These are phyloP conservation scores for Hiodon tergisus DNA, from an alignment of 2,113 vertebrate species.

Conservation along the genomic window DNA sequence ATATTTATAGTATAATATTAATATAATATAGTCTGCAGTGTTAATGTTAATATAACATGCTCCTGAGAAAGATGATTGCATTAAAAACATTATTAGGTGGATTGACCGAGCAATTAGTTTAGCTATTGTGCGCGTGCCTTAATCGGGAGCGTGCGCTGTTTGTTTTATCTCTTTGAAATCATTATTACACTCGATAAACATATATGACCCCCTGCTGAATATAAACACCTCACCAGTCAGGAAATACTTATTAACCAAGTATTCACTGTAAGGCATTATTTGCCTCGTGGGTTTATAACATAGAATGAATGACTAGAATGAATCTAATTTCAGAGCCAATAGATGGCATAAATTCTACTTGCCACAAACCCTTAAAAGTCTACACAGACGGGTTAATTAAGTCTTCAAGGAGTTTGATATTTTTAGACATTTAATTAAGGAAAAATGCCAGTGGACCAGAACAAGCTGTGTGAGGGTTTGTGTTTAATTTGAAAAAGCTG, in stretches of 20 bases:
- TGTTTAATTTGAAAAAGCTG: constrained; percentile 56
- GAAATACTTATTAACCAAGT: constrained; percentile 18
- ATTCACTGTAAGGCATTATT: neutral
- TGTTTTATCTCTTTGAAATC: neutral
- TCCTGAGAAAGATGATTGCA: too few species aligned
- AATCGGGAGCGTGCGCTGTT: neutral
- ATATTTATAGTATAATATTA: constrained; percentile 27
- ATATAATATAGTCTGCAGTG: too few species aligned
- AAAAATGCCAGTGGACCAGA: constrained; percentile 53
- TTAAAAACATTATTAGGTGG: constrained; percentile 10
- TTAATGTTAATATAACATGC: too few species aligned
- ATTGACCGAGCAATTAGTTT: constrained; percentile 40
- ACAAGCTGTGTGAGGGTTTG: constrained; percentile 56
- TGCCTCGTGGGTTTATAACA: neutral
- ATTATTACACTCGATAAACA: neutral
- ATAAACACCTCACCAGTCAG: neutral
- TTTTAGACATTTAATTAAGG: constrained; percentile 70
- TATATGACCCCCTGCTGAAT: constrained; percentile 16
- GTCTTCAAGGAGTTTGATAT: constrained; percentile 69
- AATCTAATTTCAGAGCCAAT: neutral
- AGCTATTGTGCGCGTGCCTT: constrained; percentile 11
- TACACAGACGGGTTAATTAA: constrained; percentile 65
- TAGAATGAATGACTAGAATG: constrained; percentile 35
- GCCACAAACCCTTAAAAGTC: constrained; percentile 33
- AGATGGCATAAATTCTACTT: constrained; percentile 15